Percentiles rank a stretch among this genome's conserved stretches.
Conservation (phyloP, 1,140 invertebrate species). For the Bombus superbus region DNA sequence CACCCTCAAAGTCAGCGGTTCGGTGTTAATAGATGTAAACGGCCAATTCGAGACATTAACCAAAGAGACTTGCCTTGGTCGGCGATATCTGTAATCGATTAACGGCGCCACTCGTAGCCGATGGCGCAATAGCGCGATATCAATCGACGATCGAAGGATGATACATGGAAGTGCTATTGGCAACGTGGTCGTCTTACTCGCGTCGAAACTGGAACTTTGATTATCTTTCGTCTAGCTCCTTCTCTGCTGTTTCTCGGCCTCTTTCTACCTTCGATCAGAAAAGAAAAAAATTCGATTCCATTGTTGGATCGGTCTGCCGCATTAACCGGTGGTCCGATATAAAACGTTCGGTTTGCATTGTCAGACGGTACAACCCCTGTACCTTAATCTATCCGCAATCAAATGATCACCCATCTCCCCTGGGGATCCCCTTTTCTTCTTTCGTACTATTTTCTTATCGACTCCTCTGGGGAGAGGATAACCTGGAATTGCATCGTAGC, state of each 20-base stretch:
- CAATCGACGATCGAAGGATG: background rate
- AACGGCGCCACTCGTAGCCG: conserved; percentile 5
- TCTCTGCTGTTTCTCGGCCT: fast-evolving
- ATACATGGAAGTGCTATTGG: background rate
- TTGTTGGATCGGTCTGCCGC: conserved; percentile 2
- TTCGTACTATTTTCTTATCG: conserved; percentile 48
- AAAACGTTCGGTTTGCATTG: conserved; percentile 49
- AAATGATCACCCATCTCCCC: conserved; percentile 44
- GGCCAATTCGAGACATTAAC: conserved; percentile 26
- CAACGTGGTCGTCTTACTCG: background rate
- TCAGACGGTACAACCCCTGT: conserved; percentile 29
- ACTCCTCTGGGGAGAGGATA: conserved; percentile 34
- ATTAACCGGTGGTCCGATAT: conserved; percentile 1
- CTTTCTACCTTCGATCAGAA: background rate
- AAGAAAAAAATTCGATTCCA: conserved; percentile 12
- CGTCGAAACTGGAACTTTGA: background rate
- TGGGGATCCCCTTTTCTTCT: conserved; percentile 38
- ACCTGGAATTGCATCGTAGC: conserved; percentile 51
- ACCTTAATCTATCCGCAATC: conserved; percentile 57
- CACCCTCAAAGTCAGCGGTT: conserved; percentile 69
- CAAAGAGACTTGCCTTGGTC: conserved; percentile 11
- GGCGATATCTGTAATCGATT: conserved; percentile 18
- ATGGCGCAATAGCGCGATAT: background rate
- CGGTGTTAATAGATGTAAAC: conserved; percentile 72
- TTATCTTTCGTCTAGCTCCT: background rate